Evolutionary conservation across 2,113 vertebrate species (phyloP).

Genomic region (Pimephales promelas): DNA sequence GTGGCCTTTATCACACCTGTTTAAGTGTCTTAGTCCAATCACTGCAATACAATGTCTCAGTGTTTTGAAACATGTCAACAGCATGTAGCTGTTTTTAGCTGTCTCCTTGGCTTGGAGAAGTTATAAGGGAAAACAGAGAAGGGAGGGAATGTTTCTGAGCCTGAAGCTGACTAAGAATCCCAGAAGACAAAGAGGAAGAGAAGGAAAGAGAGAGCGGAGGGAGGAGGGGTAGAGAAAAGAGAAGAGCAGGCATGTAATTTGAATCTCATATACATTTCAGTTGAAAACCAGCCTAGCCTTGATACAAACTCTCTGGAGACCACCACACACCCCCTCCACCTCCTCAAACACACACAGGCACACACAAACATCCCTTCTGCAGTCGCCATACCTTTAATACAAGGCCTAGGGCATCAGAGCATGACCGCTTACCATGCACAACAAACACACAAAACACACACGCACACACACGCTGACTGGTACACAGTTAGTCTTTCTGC

Average conservation of each 20-base stretch:
- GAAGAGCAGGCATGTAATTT: conserved; percentile 71
- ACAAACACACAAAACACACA: conserved; percentile 6
- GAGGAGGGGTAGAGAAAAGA: conserved; percentile 58
- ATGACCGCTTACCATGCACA: conserved; percentile 19
- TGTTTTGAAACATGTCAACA: conserved; percentile 26
- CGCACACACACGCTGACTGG: neutral
- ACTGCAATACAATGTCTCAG: neutral
- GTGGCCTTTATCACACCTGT: neutral
- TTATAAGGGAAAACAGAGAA: conserved; percentile 29
- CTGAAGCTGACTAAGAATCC: conserved; percentile 73
- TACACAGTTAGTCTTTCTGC: conserved; percentile 24
- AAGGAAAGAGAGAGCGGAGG: conserved; percentile 29
- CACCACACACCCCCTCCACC: conserved; percentile 49
- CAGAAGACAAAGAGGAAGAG: conserved; percentile 66
- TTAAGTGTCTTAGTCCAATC: neutral
- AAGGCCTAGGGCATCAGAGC: conserved; percentile 42
- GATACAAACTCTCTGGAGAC: conserved; percentile 74
- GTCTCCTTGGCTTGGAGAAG: conserved; percentile 21
- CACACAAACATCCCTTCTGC: conserved; percentile 60
- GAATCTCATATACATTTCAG: conserved; percentile 82
- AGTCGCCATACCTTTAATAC: conserved; percentile 56
- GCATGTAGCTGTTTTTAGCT: conserved; percentile 17
- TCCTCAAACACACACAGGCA: conserved; percentile 56
- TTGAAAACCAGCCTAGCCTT: conserved; percentile 79
- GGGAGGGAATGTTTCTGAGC: conserved; percentile 54